These are phyloP conservation scores for Anodontia alba DNA, from an alignment of 2,888 invertebrate species.

Conservation along the genomic window DNA sequence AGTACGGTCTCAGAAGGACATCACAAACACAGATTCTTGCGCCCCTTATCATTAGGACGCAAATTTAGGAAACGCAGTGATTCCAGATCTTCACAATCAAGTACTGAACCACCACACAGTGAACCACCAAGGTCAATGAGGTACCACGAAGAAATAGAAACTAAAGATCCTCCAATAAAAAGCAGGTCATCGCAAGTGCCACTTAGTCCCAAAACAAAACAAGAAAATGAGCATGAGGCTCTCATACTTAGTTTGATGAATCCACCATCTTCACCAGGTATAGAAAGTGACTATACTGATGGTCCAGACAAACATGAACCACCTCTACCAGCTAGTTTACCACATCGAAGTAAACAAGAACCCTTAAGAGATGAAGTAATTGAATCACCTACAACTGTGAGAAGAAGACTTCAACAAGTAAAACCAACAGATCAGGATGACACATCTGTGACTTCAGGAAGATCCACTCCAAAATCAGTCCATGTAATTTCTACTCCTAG, in stretches of 20 bases:
- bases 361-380: neutral
- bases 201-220: neutral
- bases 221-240: conserved; percentile 35
- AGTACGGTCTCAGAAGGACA: neutral
- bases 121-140: neutral
- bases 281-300: neutral
- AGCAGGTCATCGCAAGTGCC: neutral
- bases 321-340: neutral
- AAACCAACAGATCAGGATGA: conserved; percentile 24
- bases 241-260: conserved; percentile 54
- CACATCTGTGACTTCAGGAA: conserved; percentile 13
- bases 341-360: neutral
- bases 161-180: neutral
- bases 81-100: conserved; percentile 1
- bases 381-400: conserved; percentile 43
- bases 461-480: conserved; percentile 30
- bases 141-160: neutral
- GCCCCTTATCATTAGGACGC: neutral
- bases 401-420: conserved; percentile 38
- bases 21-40: neutral
- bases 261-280: conserved; percentile 13
- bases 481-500: neutral
- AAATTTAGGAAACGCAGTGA: neutral
- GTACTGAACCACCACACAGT: neutral
- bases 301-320: conserved; percentile 10